A percentile compares a stretch with the other conserved stretches of the same genome.
Evolutionary conservation across 2,888 invertebrate species (phyloP).

Genomic region (Pyrochroa serraticornis): DNA sequence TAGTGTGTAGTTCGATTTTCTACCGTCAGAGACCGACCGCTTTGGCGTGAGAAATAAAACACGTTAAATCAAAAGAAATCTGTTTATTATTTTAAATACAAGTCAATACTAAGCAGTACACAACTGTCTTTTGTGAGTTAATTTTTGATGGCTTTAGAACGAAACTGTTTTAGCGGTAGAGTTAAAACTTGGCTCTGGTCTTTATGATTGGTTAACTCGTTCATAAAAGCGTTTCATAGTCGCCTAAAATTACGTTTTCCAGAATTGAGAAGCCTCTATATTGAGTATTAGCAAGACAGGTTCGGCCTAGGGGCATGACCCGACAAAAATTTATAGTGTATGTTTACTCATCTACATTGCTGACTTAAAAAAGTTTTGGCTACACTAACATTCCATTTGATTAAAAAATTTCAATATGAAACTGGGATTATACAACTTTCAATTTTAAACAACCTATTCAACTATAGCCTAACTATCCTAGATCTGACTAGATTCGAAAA

Average conservation of each 20-base stretch:
- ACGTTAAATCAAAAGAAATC: neutral
- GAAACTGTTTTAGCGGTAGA: neutral
- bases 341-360: too few species aligned
- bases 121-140: constrained; percentile 9
- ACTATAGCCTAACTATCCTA: neutral
- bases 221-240: constrained; percentile 1
- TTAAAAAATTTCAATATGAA: constrained; percentile 25
- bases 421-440: constrained; percentile 1
- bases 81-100: neutral
- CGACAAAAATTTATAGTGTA: too few species aligned
- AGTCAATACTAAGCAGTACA: constrained; percentile 14
- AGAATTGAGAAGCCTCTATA: constrained; percentile 12
- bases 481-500: neutral
- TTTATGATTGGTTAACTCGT: too few species aligned
- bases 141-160: constrained; percentile 14
- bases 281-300: constrained; percentile 1
- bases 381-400: constrained; percentile 26
- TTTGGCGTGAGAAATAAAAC: too few species aligned
- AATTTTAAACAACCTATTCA: neutral
- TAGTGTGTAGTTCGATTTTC: too few species aligned
- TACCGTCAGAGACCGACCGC: too few species aligned
- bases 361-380: constrained; percentile 12
- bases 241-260: constrained; percentile 8
- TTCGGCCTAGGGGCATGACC: too few species aligned
- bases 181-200: too few species aligned